These are phyloP conservation scores for Neotoxoptera formosana DNA, from an alignment of 1,140 invertebrate species.

Conservation along the genomic window DNA sequence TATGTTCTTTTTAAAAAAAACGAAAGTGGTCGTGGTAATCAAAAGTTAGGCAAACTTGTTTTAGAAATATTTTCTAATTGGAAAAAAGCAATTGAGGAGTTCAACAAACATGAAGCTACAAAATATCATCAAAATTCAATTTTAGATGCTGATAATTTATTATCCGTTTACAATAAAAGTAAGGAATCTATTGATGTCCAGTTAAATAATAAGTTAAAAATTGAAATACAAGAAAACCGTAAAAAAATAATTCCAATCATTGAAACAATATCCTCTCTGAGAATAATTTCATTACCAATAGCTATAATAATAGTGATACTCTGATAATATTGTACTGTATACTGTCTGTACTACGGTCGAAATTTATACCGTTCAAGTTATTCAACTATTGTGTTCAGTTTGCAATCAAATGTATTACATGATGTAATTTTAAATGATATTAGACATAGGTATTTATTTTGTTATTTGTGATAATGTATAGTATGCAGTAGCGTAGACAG, in stretches of 20 bases:
- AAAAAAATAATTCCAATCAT: not conserved
- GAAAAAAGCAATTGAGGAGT: slow-evolving; percentile 21
- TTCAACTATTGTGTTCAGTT: too few species aligned
- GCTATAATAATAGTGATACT: too few species aligned
- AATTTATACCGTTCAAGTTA: too few species aligned
- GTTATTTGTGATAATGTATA: too few species aligned
- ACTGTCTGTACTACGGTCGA: too few species aligned
- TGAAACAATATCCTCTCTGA: too few species aligned
- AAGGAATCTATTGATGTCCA: not conserved
- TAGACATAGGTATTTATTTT: too few species aligned
- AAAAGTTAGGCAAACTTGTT: not conserved
- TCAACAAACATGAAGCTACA: slow-evolving; percentile 4
- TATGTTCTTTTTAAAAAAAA: not conserved
- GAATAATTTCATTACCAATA: too few species aligned
- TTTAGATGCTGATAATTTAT: not conserved
- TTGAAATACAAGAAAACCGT: not conserved
- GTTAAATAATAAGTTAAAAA: slow-evolving; percentile 8
- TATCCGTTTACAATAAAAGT: not conserved
- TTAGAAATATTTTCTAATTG: slow-evolving; percentile 29
- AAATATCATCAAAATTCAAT: slow-evolving; percentile 8
- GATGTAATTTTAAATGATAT: too few species aligned
- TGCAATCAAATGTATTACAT: too few species aligned
- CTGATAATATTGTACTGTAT: too few species aligned
- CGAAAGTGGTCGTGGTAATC: not conserved
- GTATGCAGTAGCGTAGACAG: too few species aligned